Evolutionary conservation across 2,797 vertebrate genomes (phyloP), one percentile per base, ranked within the genome.

Genomic region (Chrysocyon brachyurus): DNA sequence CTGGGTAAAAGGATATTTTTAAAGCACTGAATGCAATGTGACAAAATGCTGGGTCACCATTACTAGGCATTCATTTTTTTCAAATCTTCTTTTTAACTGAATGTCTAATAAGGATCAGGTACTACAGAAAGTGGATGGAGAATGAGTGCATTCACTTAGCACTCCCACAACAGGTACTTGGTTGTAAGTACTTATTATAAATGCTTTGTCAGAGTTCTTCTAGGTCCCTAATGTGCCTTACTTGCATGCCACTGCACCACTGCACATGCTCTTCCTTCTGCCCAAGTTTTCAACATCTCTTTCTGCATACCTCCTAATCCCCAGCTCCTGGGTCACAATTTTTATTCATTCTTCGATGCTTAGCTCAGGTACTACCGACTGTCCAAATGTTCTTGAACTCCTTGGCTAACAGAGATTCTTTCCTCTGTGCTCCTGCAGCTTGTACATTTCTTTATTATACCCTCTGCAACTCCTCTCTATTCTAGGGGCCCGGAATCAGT

Each of bases 271-370:
- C 68, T 72, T 75, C 57, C 56, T 87, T 59, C 54, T 52, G 46
- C 81, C 28, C 28, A 75, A 75, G 85, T 46, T 57, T 46, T 96
- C 57, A 33, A n/a, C 56, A 36, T 83, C 54, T 87, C 59, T 83
- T 82, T 92, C 54, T 90, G 40, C 52, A n/a, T 33, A 82, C 28
- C 15, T 49, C 57, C 40, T 73, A 63, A 8, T 54, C 33, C 15
- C 16, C 26, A 40, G 12, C 17, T 49, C 6, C 59, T 54, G 12
- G 64, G 52, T 86, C 14, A 86, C 26, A 92, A 49, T 85, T 72
- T 72, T 94, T 81, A 83, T 36, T 36, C 31, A 68, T 90, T 87
- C 40, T 79, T 91, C 17, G 75, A 77, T 59, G 94, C 0, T 90
- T 57, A 87, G 63, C 6, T 70, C 36, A 85, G 79, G 49, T 28